Evolutionary conservation across 2,113 vertebrate species (phyloP).

Genomic region (Chlorodrepanis virens): DNA sequence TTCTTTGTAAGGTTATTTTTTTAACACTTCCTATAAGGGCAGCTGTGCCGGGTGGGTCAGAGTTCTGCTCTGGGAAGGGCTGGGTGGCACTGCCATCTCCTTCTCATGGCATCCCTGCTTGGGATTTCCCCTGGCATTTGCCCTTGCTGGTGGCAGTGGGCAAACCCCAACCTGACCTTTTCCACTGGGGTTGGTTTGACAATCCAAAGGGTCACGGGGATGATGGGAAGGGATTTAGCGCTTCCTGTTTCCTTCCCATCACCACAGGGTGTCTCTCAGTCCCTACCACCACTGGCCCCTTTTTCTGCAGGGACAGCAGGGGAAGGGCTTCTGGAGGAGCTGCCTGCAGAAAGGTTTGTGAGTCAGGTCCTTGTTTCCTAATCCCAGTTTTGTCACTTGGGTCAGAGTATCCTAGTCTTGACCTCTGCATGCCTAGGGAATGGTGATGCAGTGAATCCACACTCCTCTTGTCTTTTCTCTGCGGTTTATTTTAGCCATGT

Average conservation of each 20-base stretch:
- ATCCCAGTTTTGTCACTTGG: neutral
- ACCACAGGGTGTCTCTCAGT: neutral
- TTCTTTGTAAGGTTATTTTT: conserved; percentile 12
- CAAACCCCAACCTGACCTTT: neutral
- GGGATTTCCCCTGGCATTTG: neutral
- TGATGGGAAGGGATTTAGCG: neutral
- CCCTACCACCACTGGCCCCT: neutral
- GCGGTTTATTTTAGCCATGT: neutral
- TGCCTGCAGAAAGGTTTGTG: neutral
- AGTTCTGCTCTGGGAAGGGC: neutral
- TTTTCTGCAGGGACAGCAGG: neutral
- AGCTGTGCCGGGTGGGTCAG: neutral
- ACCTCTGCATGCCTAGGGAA: neutral
- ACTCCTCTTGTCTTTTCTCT: neutral
- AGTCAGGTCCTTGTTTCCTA: neutral
- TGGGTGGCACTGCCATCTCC: neutral
- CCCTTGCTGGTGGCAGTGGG: neutral
- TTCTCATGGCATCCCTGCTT: neutral
- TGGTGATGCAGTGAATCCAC: neutral
- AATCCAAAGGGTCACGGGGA: neutral
- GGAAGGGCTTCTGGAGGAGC: neutral
- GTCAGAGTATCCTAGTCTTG: neutral
- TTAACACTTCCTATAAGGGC: neutral
- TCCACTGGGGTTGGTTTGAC: neutral
- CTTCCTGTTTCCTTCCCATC: neutral